A percentile compares a stretch with the other conserved stretches of the same genome.
These are phyloP conservation scores for Rhynchophorus ferrugineus DNA, from an alignment of 1,140 invertebrate species.

Conservation along the genomic window DNA sequence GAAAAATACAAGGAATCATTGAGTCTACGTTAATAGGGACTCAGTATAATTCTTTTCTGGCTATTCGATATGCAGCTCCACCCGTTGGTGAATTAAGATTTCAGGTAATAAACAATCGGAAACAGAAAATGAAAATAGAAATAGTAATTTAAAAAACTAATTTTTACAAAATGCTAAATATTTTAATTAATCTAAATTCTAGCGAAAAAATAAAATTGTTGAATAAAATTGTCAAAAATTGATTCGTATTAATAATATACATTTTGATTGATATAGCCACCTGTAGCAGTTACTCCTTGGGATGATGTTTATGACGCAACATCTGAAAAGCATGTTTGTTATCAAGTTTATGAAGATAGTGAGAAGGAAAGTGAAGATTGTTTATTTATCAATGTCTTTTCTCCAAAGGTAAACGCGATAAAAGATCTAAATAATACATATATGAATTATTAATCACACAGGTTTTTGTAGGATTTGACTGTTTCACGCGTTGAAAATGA, in stretches of 20 bases:
- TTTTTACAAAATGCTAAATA: no score
- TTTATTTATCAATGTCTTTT: constrained; percentile 18
- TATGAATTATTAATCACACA: no score
- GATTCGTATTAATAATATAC: no score
- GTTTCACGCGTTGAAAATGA: neutral
- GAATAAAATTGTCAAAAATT: neutral
- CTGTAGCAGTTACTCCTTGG: constrained; percentile 12
- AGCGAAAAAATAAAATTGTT: no score
- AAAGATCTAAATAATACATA: no score
- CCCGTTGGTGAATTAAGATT: constrained; percentile 15
- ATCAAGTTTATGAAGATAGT: constrained; percentile 10
- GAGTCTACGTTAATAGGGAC: constrained; percentile 8
- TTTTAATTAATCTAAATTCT: no score
- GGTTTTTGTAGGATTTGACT: constrained; percentile 1
- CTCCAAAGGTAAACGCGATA: constrained; percentile 19
- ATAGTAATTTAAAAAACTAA: no score
- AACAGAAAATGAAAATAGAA: no score
- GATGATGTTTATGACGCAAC: constrained; percentile 18
- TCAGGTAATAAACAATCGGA: constrained; percentile 5
- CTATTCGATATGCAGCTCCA: constrained; percentile 15
- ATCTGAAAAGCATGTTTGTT: constrained; percentile 13
- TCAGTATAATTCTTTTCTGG: constrained; percentile 11
- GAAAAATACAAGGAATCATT: constrained; percentile 6
- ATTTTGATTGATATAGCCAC: constrained; percentile 3
- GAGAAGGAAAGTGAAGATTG: constrained; percentile 19